Evolutionary conservation across 2,888 invertebrate genomes (phyloP).

Genomic region (Cepaea hortensis): DNA sequence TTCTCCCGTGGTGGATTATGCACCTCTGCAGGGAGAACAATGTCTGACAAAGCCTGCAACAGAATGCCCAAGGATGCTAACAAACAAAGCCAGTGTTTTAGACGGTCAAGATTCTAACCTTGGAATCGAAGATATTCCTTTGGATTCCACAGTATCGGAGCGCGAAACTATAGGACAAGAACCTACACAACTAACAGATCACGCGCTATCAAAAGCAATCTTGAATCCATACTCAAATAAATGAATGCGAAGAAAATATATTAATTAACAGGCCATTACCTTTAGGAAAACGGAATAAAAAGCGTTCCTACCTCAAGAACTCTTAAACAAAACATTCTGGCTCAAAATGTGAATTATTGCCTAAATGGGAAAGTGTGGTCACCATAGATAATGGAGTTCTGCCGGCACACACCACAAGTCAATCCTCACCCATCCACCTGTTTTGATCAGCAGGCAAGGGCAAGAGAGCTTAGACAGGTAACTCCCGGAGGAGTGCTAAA

Average conservation of each 20-base stretch:
- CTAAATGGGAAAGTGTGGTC: too few species aligned
- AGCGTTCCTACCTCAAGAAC: too few species aligned
- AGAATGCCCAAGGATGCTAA: background rate
- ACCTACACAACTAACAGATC: background rate
- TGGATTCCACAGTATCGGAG: background rate
- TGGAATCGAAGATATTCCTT: conserved; percentile 36
- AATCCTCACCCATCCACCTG: background rate
- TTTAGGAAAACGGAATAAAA: background rate
- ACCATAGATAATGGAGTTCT: background rate
- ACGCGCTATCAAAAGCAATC: background rate
- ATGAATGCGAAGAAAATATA: background rate
- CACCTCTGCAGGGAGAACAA: background rate
- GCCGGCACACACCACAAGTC: too few species aligned
- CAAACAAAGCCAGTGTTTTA: background rate
- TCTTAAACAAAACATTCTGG: too few species aligned
- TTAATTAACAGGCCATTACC: background rate
- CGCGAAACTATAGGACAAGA: background rate
- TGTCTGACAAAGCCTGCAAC: background rate
- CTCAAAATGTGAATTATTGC: too few species aligned
- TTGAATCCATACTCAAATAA: background rate
- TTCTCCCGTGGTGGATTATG: too few species aligned
- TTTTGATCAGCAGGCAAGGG: background rate
- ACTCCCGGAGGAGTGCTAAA: background rate
- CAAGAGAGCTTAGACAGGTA: background rate
- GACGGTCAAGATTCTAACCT: conserved; percentile 30